Evolutionary conservation across 2,113 vertebrate genomes (phyloP), one percentile per base, ranked within the genome.

Genomic region (Megalops atlanticus): DNA sequence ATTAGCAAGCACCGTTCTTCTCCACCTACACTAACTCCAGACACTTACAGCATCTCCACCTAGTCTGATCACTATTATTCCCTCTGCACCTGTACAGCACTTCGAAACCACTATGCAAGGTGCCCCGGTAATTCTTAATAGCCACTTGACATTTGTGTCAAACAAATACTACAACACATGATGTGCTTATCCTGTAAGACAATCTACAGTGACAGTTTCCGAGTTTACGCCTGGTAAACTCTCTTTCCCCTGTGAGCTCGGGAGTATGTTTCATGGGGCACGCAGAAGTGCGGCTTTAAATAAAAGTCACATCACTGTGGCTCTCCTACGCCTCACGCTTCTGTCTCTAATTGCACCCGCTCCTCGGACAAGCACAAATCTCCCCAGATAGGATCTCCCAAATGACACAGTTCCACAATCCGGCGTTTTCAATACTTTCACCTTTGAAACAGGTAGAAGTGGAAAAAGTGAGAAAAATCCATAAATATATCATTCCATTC

Each of bases 1-100:
- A 93, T 92, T 90, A 88, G 82, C 86, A 74, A 74, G 82, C 83
- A 84, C 88, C 77, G 82, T 77, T 27, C 31, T 3, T n/a, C 64
- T 69, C 64, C 4, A n/a, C 71, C 71, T 8, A 39, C 11, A 18
- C 71, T 16, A 64, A 7, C 24, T 45, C 24, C 14, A 8, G 18
- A 18, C 38, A 40, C 7, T 74, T 40, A 2, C 24, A n/a, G 27
- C 33, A 0, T 12, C 14, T 2, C 7, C 54, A 18, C 52, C 3
- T 18, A 21, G 52, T 18, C 52, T 58, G 1, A 24, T 24, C 52
- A 24, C 52, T 21, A 64, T 64, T 64, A 64, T 27, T n/a, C 54
- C 54, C 54, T 5, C 54, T 10, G n/a, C n/a, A 7, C 3, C 54
- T 64, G 31, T n/a, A 24, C 54, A n/a, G n/a, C 54, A 31, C 52